Evolutionary conservation across 2,888 invertebrate species (phyloP), one percentile per base, ranked within the genome.

Genomic region (Galeruca laticollis): DNA sequence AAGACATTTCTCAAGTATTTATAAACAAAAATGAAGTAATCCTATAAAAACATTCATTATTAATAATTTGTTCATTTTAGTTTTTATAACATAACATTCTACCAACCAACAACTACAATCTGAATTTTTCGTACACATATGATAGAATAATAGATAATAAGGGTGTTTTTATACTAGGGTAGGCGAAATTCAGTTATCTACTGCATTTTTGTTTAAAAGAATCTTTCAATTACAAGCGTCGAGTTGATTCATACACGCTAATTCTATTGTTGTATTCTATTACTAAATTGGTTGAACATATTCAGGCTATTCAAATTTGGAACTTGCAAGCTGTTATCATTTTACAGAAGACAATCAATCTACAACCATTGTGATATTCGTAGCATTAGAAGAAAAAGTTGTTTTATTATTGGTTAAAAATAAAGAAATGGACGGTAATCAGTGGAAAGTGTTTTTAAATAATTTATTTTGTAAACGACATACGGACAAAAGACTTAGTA

Each of bases 371-470:
- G 47, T 15, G 47, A 6, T 47, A 47, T 18, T 47, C 18, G 18
- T 47, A 15, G 47, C 15, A 47, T 9, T 47, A 47, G 18, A 9
- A 47, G 47, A 47, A 47, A 47, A 47, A 47, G 18, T 47, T 47
- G 47, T 47, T 47, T 47, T 9, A 37, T 47, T 26, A 15, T 47
- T 47, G 15, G 8, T 9, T 47, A 9, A 6, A 47, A 47, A 47
- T 18, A 47, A 47, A 40, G 15, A 47, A 9, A 47, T 47, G 47
- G 47, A 47, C 47, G 0, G 10, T 18, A 47, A 47, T 18, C 47
- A 47, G 18, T 47, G 47, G 47, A 47, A 47, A 47, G 47, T 47
- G 47, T 15, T 15, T 47, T 18, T 47, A 15, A 47, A 47, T 15
- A 18, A 6, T 15, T 18, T 47, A 47, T 18, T 47, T 47, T 47